Evolutionary conservation across 2,113 vertebrate species (phyloP).

Genomic region (Muscicapa adusta): DNA sequence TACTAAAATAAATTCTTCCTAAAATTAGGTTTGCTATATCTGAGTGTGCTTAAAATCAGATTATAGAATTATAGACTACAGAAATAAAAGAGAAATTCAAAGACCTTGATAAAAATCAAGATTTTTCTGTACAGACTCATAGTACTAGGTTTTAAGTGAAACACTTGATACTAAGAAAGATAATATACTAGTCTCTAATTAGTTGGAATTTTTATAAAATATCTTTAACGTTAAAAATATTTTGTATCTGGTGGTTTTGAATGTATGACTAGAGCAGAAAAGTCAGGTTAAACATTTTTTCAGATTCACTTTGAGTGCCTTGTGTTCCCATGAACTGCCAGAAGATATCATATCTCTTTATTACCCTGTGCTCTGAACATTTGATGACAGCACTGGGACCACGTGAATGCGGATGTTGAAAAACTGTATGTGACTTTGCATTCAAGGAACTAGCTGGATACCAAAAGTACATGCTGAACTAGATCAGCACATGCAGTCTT

Average conservation of each 20-base stretch:
- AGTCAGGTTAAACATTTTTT: neutral
- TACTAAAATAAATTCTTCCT: neutral
- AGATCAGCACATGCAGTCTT: neutral
- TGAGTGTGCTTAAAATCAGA: neutral
- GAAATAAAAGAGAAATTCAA: slow-evolving; percentile 8
- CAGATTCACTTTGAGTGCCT: neutral
- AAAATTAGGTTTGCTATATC: slow-evolving; percentile 10
- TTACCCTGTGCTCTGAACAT: neutral
- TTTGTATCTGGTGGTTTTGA: neutral
- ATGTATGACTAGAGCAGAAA: neutral
- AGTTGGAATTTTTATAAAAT: neutral
- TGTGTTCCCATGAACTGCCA: neutral
- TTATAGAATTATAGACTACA: neutral
- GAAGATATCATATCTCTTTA: neutral
- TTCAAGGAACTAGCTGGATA: neutral
- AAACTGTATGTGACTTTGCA: neutral
- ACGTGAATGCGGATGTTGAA: neutral
- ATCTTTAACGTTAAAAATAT: neutral
- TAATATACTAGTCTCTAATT: neutral
- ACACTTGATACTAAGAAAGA: neutral
- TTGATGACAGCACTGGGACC: neutral
- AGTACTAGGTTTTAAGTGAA: neutral
- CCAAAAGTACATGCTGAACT: neutral
- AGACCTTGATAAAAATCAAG: neutral
- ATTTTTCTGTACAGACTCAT: neutral